Conservation (phyloP, 2,888 invertebrate genomes). For the Drosophila anomalata region DNA sequence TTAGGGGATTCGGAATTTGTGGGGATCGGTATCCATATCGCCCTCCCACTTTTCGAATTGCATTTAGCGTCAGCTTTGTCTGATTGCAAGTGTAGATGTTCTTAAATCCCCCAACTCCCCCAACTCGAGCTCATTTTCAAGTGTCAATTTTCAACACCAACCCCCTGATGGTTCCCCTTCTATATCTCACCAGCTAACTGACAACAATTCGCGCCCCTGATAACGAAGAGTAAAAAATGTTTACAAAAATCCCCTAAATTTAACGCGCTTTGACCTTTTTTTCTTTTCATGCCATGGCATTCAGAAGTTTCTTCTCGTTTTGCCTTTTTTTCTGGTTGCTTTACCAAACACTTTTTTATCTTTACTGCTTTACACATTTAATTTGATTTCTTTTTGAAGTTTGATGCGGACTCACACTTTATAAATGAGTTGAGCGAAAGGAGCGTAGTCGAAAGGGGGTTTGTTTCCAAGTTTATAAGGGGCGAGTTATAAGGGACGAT, state of each 20-base stretch:
- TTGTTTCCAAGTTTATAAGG: background rate
- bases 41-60: constrained; percentile 29
- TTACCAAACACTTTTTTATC: constrained; percentile 56
- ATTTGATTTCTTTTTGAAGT: constrained; percentile 78
- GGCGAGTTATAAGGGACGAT: no score
- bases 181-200: constrained; percentile 17
- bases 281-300: constrained; percentile 43
- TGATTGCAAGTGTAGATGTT: constrained; percentile 59
- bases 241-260: constrained; percentile 67
- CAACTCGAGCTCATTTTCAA: constrained; percentile 54
- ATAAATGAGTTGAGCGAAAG: constrained; percentile 21
- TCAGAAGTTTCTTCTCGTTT: constrained; percentile 60
- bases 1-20: constrained; percentile 8
- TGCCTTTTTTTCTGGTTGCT: constrained; percentile 35
- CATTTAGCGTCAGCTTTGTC: constrained; percentile 64
- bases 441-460: constrained; percentile 23
- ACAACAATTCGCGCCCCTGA: constrained; percentile 33
- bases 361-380: constrained; percentile 71
- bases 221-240: constrained; percentile 46
- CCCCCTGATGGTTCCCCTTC: constrained; percentile 38
- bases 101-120: background rate
- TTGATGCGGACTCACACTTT: constrained; percentile 59
- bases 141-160: constrained; percentile 76
- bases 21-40: background rate
- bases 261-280: constrained; percentile 75